These are phyloP conservation scores for Masnerella sp. DNA, from an alignment of 2,888 invertebrate species.

Conservation along the genomic window DNA sequence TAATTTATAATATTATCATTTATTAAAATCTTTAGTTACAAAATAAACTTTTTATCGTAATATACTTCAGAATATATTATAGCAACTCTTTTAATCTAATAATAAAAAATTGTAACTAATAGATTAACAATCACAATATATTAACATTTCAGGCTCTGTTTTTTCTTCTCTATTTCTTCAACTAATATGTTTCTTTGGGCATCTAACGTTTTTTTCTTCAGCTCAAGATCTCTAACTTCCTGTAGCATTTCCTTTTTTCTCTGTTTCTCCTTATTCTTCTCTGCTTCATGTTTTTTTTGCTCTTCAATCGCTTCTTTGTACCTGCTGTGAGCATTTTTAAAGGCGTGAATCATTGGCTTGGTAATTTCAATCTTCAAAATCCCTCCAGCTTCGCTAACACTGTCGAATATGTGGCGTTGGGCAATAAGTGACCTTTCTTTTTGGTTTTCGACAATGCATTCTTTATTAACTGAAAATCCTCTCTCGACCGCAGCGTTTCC, in stretches of 20 bases:
- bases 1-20: too few species aligned
- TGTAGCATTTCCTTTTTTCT: neutral
- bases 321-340: neutral
- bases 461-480: slow-evolving; percentile 29
- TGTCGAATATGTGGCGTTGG: slow-evolving; percentile 15
- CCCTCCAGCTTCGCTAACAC: neutral
- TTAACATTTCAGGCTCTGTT: neutral
- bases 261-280: neutral
- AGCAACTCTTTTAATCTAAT: too few species aligned
- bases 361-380: slow-evolving; percentile 1
- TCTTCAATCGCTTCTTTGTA: neutral
- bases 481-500: slow-evolving; percentile 17
- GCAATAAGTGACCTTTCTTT: slow-evolving; percentile 12
- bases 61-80: too few species aligned
- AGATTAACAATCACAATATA: too few species aligned
- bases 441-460: slow-evolving; percentile 18
- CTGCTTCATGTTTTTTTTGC: neutral
- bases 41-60: too few species aligned
- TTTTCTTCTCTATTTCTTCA: slow-evolving; percentile 7
- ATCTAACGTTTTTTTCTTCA: neutral
- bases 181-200: slow-evolving; percentile 4
- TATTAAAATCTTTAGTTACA: too few species aligned
- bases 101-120: too few species aligned
- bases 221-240: slow-evolving; percentile 7
- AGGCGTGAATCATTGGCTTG: neutral